phyloP scores from a whole-genome alignment of 2,113 vertebrate species.

The Vulpes ferrilata region DNA sequence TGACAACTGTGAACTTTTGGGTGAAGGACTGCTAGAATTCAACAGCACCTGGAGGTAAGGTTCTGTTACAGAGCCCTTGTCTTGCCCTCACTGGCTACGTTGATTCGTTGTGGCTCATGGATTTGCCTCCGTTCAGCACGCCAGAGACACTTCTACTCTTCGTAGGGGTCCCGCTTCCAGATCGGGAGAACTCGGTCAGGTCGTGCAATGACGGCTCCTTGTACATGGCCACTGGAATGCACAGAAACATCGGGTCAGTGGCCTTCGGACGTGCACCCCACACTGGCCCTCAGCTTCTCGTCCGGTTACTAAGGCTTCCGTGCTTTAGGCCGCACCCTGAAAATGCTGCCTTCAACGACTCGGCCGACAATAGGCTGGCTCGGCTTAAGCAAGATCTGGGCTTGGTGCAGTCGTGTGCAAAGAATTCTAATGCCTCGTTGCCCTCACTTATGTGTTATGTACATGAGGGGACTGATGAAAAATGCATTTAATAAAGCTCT shows the following conservation, averaged over 20 bases:
- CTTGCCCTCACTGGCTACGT: constrained; percentile 95
- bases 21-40: constrained; percentile 94
- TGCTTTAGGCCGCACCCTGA: not conserved
- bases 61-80: constrained; percentile 92
- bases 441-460: not conserved
- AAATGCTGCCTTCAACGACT: not conserved
- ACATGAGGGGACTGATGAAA: constrained; percentile 28
- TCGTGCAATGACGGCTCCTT: constrained; percentile 99
- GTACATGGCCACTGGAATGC: constrained; percentile 97
- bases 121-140: constrained; percentile 98
- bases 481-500: constrained; percentile 59
- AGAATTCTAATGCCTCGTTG: constrained; percentile 51
- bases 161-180: constrained; percentile 98
- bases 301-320: not conserved
- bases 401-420: not conserved
- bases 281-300: not conserved
- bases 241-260: constrained; percentile 71
- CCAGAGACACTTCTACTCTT: constrained; percentile 99
- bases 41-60: constrained; percentile 96
- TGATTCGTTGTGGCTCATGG: constrained; percentile 98
- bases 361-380: not conserved
- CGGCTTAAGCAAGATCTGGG: constrained; percentile 10
- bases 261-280: not conserved
- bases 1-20: constrained; percentile 89
- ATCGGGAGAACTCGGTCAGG: constrained; percentile 98